Percentiles rank a stretch among this genome's conserved stretches.
These are phyloP conservation scores for Dicrostonyx torquatus DNA, from an alignment of 2,797 vertebrate species.

Conservation along the genomic window DNA sequence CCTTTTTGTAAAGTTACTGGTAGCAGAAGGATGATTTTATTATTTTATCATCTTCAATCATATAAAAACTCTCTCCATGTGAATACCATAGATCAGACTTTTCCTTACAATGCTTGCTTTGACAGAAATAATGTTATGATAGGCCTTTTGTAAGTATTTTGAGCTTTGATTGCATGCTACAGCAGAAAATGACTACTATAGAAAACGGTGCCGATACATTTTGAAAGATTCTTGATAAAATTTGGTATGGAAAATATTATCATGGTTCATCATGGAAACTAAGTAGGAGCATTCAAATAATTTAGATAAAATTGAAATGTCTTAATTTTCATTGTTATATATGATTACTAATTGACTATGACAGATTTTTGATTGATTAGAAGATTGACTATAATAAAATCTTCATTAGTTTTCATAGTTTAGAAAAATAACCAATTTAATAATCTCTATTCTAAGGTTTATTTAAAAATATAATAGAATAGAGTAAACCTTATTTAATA, in stretches of 20 bases:
- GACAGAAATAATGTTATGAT: conserved; percentile 52
- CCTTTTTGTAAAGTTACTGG: conserved; percentile 29
- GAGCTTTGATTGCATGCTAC: conserved; percentile 40
- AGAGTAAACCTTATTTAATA: conserved; percentile 21
- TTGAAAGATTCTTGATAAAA: conserved; percentile 28
- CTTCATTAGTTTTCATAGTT: background rate
- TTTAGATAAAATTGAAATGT: conserved; percentile 2
- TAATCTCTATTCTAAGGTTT: background rate
- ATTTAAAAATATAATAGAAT: conserved; percentile 31
- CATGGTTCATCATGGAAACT: background rate
- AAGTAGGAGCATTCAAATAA: conserved; percentile 8
- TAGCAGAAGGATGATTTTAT: conserved; percentile 34
- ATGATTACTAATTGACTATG: conserved; percentile 23
- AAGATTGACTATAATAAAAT: background rate
- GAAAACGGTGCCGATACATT: conserved; percentile 32
- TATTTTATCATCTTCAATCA: conserved; percentile 45
- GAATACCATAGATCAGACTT: conserved; percentile 43
- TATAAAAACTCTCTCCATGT: conserved; percentile 11
- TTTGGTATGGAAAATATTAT: background rate
- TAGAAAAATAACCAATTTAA: conserved; percentile 33
- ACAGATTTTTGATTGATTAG: background rate
- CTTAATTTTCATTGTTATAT: background rate
- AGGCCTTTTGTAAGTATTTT: conserved; percentile 19
- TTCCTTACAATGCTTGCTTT: conserved; percentile 48
- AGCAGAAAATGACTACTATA: conserved; percentile 57